These are phyloP conservation scores for Pristionchus arcanus DNA, from an alignment of 2,888 invertebrate species.

Conservation along the genomic window DNA sequence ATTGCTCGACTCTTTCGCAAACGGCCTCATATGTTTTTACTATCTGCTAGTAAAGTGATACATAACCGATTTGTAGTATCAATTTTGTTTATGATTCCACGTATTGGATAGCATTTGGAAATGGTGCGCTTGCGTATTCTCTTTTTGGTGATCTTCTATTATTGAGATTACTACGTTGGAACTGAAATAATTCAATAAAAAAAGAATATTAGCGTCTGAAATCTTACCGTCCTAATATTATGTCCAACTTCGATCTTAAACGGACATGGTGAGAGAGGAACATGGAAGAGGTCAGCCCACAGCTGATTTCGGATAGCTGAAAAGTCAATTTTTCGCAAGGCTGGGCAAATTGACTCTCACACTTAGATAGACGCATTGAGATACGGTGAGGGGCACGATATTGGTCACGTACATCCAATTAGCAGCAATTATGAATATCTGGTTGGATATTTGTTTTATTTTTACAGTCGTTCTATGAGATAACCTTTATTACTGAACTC, in stretches of 20 bases:
- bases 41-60: too few species aligned
- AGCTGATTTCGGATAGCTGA: slow-evolving; percentile 10
- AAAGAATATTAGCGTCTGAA: neutral
- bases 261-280: neutral
- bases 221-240: neutral
- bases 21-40: too few species aligned
- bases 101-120: neutral
- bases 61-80: too few species aligned
- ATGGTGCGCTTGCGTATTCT: neutral
- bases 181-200: neutral
- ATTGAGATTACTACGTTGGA: neutral
- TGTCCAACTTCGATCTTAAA: neutral
- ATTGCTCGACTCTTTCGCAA: too few species aligned
- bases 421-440: neutral
- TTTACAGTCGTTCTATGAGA: neutral
- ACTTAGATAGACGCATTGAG: neutral
- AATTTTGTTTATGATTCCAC: neutral
- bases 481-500: neutral
- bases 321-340: neutral
- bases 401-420: neutral
- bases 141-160: neutral
- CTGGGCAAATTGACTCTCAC: neutral
- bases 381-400: neutral
- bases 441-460: neutral
- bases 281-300: neutral